Base-by-base conservation (phyloP, 2,113 vertebrate genomes). In the Ophthalmolycus amberensis region DNA sequence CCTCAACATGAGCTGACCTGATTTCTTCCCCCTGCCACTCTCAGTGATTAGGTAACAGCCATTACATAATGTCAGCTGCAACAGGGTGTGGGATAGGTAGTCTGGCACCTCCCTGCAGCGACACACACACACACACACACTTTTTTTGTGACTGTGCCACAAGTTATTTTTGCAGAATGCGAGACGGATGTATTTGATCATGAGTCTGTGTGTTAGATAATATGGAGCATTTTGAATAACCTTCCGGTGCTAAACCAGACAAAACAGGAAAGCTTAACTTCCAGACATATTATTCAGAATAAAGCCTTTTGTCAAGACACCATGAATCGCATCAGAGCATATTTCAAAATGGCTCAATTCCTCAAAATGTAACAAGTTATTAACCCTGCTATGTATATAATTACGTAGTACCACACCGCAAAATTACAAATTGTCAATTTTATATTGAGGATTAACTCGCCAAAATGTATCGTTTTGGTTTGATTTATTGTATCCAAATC, bases 41-140 rank as follows among this genome's bases (percentile, higher is more conserved):
- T 91, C 71, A 58, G 58, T 77, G 82, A 92, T 95, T 96, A 94
- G 87, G 90, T 95, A 96, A 95, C 93, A 84, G 65, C 22, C 38
- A 67, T 96, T 95, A 94, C 93, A 94, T 94, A 95, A 95, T 85
- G 76, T 68, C 70, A 76, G 73, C 88, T 82, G 82, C 82, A 88
- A 71, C 71, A 60, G 86, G 91, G 67, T 88, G 90, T 87, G 79
- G 79, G 64, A 71, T 77, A 77, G 79, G 75, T 74, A 62, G 84
- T 48, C 64, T 71, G 81, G 54, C 73, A 40, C 46, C 5, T 72
- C 77, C 78, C 71, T 75, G 69, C 66, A 84, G 34, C 70, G 56
- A 70, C 46, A 85, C 84, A 83, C 60, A 59, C 32, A 59, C 16
- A 6, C 16, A 48, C 6, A 56, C 2, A 59, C 52, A 64, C 50